phyloP scores from a whole-genome alignment of 2,888 invertebrate species.

The Zele albiditarsus region DNA sequence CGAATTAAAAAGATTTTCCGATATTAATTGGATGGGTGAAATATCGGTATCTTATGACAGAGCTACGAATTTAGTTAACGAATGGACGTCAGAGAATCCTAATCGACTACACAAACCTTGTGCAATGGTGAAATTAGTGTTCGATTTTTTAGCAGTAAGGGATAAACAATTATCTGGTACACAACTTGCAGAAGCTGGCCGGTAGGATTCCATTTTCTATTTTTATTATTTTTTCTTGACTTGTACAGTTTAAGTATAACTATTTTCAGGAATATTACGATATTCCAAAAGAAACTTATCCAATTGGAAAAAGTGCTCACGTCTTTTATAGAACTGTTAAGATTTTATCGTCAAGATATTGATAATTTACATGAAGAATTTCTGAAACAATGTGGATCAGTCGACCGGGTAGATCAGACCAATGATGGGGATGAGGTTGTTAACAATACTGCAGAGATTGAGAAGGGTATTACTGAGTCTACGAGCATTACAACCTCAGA shows the following conservation, averaged over 20 bases:
- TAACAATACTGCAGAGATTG: neutral
- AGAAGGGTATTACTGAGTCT: neutral
- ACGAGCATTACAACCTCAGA: neutral
- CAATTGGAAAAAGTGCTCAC: constrained; percentile 54
- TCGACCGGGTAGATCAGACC: neutral
- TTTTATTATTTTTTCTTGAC: neutral
- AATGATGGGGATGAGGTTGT: neutral
- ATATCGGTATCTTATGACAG: constrained; percentile 67
- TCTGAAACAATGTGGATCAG: neutral
- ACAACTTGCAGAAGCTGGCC: constrained; percentile 47
- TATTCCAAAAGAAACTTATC: constrained; percentile 51
- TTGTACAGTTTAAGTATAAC: neutral
- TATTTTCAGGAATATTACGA: constrained; percentile 50
- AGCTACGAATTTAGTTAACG: constrained; percentile 73
- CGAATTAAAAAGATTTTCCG: constrained; percentile 45
- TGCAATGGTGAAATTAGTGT: constrained; percentile 76
- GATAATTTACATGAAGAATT: constrained; percentile 3
- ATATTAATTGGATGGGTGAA: constrained; percentile 26
- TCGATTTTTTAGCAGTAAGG: constrained; percentile 76
- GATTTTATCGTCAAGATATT: constrained; percentile 32
- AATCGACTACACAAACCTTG: constrained; percentile 71
- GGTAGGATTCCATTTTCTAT: constrained; percentile 41
- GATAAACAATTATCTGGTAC: constrained; percentile 73
- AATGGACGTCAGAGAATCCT: constrained; percentile 71
- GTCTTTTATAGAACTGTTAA: constrained; percentile 51